Conservation (phyloP, 2,113 vertebrate species). For the Gadus chalcogrammus region DNA sequence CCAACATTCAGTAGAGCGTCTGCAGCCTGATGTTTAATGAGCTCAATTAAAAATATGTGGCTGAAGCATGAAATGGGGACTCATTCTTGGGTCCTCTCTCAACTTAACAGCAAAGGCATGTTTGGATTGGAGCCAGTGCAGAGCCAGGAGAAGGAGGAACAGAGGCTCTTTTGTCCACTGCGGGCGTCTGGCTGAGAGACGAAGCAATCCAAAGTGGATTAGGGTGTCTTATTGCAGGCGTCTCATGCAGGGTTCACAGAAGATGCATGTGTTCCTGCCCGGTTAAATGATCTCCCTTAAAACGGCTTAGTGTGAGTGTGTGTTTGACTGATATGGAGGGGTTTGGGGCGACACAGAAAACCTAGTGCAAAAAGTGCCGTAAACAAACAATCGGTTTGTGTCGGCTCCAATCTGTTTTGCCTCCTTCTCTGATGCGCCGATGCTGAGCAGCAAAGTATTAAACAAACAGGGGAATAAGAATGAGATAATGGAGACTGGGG, state of each 20-base stretch:
- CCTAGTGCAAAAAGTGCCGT: no score
- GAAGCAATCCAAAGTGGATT: no score
- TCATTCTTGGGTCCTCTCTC: not conserved
- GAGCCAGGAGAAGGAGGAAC: no score
- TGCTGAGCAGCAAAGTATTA: no score
- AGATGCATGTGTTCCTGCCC: not conserved
- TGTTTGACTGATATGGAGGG: not conserved
- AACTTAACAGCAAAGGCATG: not conserved
- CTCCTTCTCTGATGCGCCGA: no score
- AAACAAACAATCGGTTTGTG: no score
- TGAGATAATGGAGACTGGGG: no score
- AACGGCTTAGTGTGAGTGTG: not conserved
- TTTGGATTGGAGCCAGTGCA: not conserved
- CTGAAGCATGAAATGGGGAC: not conserved
- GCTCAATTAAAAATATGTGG: not conserved
- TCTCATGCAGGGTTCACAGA: constrained; percentile 6
- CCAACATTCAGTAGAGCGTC: not conserved
- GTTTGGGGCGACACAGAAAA: not conserved
- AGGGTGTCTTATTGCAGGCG: no score
- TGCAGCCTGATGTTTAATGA: not conserved
- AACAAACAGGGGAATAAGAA: no score
- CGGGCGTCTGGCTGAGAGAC: no score
- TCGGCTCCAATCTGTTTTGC: no score
- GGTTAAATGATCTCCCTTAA: not conserved
- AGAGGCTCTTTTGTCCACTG: not conserved